Evolutionary conservation across 1,140 invertebrate genomes (phyloP).

Genomic region (Zaprionus vittiger): DNA sequence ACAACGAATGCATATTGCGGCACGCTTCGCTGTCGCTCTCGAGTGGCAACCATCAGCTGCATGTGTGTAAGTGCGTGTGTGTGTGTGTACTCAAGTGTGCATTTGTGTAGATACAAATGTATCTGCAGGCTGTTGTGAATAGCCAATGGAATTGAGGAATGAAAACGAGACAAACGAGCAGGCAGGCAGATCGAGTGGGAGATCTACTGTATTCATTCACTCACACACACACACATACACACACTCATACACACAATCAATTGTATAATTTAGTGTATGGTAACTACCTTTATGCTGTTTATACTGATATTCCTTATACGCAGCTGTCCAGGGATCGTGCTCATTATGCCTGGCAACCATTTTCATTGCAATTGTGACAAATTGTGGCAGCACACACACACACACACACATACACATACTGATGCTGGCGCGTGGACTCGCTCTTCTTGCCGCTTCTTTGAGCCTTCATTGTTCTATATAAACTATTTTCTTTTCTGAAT

Average conservation of each 20-base stretch:
- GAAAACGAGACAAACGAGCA: neutral
- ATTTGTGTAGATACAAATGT: slow-evolving; percentile 8
- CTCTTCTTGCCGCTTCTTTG: slow-evolving; percentile 1
- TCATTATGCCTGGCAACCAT: slow-evolving; percentile 35
- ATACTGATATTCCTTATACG: neutral
- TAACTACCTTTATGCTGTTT: neutral
- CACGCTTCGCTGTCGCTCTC: slow-evolving; percentile 3
- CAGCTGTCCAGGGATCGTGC: slow-evolving; percentile 1
- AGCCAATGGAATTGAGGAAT: neutral
- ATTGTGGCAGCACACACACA: slow-evolving; percentile 45
- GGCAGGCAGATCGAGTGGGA: slow-evolving; percentile 4
- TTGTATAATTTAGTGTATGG: neutral
- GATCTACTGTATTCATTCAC: neutral
- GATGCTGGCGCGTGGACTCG: neutral
- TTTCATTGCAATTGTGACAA: slow-evolving; percentile 68
- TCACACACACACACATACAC: neutral
- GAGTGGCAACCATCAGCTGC: slow-evolving; percentile 2
- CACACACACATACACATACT: neutral
- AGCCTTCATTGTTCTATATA: slow-evolving; percentile 2
- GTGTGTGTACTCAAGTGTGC: slow-evolving; percentile 34
- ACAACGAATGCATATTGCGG: neutral
- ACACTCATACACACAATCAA: neutral
- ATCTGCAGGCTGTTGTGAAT: slow-evolving; percentile 1
- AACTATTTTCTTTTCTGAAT: neutral
- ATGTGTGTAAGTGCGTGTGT: slow-evolving; percentile 3